Conservation (phyloP, 2,888 invertebrate genomes). For the Chaetoderma sp. region DNA sequence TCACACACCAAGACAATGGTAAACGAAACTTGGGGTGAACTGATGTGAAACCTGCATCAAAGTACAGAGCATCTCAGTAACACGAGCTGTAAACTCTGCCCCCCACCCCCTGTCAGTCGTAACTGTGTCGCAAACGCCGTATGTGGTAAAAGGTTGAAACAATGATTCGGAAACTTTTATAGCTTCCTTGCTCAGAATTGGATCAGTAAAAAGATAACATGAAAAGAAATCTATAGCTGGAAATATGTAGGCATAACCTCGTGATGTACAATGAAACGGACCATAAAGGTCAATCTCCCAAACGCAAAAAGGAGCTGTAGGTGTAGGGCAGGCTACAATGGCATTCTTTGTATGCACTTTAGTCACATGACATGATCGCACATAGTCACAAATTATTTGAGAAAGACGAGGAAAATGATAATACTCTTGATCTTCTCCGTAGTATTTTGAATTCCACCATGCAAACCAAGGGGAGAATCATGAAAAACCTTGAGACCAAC, state of each 20-base stretch:
- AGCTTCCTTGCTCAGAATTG: not conserved
- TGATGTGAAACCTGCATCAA: too few species aligned
- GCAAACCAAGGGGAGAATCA: conserved; percentile 13
- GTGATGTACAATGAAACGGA: not conserved
- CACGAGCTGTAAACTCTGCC: conserved; percentile 4
- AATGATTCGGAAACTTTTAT: not conserved
- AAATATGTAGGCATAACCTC: not conserved
- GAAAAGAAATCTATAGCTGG: not conserved
- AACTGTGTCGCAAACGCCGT: not conserved
- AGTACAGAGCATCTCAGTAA: too few species aligned
- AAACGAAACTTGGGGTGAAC: not conserved
- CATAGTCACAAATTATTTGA: not conserved
- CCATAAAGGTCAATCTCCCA: not conserved
- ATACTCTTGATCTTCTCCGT: conserved; percentile 9
- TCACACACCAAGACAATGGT: conserved; percentile 5
- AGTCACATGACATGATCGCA: too few species aligned
- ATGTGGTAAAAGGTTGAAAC: conserved; percentile 1
- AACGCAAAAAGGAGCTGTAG: not conserved
- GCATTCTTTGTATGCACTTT: too few species aligned
- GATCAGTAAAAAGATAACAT: not conserved
- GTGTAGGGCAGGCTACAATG: not conserved
- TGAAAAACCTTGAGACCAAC: not conserved
- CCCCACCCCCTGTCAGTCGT: not conserved
- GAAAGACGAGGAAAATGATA: not conserved
- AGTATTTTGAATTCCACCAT: conserved; percentile 11